A percentile compares a stretch with the other conserved stretches of the same genome.
Evolutionary conservation across 2,888 invertebrate species (phyloP).

Genomic region (Cheilosia variabilis): DNA sequence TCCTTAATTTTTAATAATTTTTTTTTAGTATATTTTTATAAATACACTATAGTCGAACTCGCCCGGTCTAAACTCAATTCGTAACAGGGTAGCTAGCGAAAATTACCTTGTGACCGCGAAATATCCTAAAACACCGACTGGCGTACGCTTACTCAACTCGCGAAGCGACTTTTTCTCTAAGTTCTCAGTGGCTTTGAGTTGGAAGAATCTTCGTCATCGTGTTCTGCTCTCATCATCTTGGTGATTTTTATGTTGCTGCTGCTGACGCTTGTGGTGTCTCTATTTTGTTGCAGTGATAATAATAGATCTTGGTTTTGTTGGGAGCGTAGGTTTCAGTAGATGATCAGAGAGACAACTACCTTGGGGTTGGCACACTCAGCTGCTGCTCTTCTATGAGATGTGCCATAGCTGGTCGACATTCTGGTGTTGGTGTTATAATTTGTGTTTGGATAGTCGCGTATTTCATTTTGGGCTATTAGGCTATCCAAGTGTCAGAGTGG

Average conservation of each 20-base stretch:
- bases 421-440: constrained; percentile 31
- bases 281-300: constrained; percentile 61
- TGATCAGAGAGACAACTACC: constrained; percentile 40
- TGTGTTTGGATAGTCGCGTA: constrained; percentile 35
- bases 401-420: constrained; percentile 36
- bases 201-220: constrained; percentile 41
- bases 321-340: constrained; percentile 45
- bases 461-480: constrained; percentile 54
- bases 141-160: constrained; percentile 72
- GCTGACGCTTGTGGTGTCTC: constrained; percentile 37
- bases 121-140: constrained; percentile 80
- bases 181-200: constrained; percentile 33
- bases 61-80: constrained; percentile 84
- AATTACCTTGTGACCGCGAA: constrained; percentile 84
- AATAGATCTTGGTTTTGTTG: constrained; percentile 58
- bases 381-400: constrained; percentile 47
- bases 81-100: constrained; percentile 83
- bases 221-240: constrained; percentile 65
- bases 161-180: constrained; percentile 79
- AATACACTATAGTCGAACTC: constrained; percentile 83
- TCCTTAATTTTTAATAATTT: constrained; percentile 67
- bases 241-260: constrained; percentile 51
- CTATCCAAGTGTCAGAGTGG: constrained; percentile 63
- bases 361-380: constrained; percentile 59
- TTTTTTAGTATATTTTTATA: constrained; percentile 66